Evolutionary conservation across 2,113 vertebrate species (phyloP).

Genomic region (Salvelinus namaycush): DNA sequence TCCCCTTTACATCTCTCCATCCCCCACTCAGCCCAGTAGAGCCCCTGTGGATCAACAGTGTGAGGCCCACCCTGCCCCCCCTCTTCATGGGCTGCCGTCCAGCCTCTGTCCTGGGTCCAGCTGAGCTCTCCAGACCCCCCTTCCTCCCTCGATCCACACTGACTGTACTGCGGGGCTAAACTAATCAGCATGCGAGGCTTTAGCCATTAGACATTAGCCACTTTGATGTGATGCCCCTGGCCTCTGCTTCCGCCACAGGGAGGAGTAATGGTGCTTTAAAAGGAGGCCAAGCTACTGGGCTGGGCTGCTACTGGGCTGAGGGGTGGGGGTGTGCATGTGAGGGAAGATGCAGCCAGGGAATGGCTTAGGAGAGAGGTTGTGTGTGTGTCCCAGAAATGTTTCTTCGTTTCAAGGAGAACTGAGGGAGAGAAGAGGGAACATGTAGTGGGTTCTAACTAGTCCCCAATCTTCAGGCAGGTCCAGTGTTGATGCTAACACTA

Average conservation of each 20-base stretch:
- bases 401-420: slow-evolving; percentile 24
- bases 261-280: slow-evolving; percentile 20
- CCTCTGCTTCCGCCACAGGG: slow-evolving; percentile 24
- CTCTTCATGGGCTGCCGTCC: neutral
- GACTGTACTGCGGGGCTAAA: neutral
- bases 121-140: neutral
- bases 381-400: neutral
- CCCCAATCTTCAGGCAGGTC: neutral
- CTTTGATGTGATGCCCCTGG: slow-evolving; percentile 41
- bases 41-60: neutral
- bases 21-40: slow-evolving; percentile 1
- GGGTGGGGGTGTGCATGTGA: neutral
- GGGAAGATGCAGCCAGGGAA: neutral
- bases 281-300: slow-evolving; percentile 47
- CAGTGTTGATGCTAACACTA: too few relatives aligned
- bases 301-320: neutral
- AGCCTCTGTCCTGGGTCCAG: neutral
- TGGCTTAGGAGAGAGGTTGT: neutral
- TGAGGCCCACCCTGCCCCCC: neutral
- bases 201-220: slow-evolving; percentile 40
- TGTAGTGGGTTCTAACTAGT: neutral
- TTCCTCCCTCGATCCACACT: neutral
- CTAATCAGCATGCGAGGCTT: slow-evolving; percentile 31
- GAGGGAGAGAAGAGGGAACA: neutral
- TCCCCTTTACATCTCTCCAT: neutral